Evolutionary conservation across 1,140 invertebrate species (phyloP), one percentile per base, ranked within the genome.

Genomic region (Nautilus pompilius): DNA sequence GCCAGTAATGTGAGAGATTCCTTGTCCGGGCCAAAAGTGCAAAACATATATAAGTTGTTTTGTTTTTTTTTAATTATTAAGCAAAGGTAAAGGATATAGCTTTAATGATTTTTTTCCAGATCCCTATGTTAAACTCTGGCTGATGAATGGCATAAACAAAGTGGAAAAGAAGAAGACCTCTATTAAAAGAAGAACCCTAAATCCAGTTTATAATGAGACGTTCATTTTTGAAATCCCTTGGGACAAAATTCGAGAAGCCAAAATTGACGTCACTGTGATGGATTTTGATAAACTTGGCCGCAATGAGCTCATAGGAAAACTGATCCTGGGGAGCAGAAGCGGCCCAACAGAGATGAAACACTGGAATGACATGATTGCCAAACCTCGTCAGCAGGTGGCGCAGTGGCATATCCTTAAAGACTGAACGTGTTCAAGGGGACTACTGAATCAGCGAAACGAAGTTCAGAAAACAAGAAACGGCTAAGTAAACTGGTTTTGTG

Each of bases 281-380:
- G 93, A 95, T 83, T 95, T 93, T 78, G 93, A 95, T 83, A 92
- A 92, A 78, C 90, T 94, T 62, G 91, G 92, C 13, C 87, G 90
- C 15, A 93, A 95, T 77, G 93, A 95, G 78, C 84, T 93, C 63
- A 91, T 95, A 82, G 92, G 93, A n/a, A 92, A 90, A 79, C 89
- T 91, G 13, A 88, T 90, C 8, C 89, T 94, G 48, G 92, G 92
- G 1, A 88, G 89, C 2, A 87, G 86, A 55, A 89, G 90, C 72
- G 91, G 92, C 58, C 91, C 91, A 22, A 87, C 91, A 45, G 92
- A 93, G 22, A 87, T 90, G 53, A 89, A 93, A 76, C 93, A 95
- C 77, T 95, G 93, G 93, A 85, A 91, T 55, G 90, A 93, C 80
- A 94, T 93, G 91, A 77, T 93, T 70, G 90, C 92, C 73, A 93